Evolutionary conservation across 2,797 vertebrate genomes (phyloP), one percentile per base, ranked within the genome.

Genomic region (Hoplostethus atlanticus): DNA sequence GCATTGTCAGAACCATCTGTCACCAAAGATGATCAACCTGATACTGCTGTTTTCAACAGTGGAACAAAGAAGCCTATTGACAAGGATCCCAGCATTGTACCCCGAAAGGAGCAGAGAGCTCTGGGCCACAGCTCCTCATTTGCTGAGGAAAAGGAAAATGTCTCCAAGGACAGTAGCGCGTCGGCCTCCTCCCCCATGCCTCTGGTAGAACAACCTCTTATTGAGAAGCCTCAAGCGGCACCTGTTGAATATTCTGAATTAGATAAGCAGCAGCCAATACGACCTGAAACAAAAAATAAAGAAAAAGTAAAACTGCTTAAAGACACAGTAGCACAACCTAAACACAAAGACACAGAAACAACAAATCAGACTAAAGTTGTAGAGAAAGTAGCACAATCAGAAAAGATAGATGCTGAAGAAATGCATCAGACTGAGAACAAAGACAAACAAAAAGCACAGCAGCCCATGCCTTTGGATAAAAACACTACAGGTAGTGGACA

Each of bases 21-120:
- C 76, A 82, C 16, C 63, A 78, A 62, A 63, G 85, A 84, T 62
- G 86, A 64, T 16, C 30, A 89, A 87, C 80, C 71, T 5, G 87
- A 91, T 82, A 85, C 67, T 57, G 64, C 76, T 56, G 54, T 66
- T 58, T 3, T 34, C 44, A 67, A 53, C 67, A 40, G 51, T 11
- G 72, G 21, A 76, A 91, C 90, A 91, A 90, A 90, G 87, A 56
- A 17, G 8, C 52, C 82, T 44, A 56, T 86, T 89, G 82, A 86
- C 54, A 69, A 64, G 40, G 69, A 58, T 52, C 4, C 68, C 0
- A 46, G 56, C 68, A 64, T 81, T 86, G 78, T 75, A 86, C 30
- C 83, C 56, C 72, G 71, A 84, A 87, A 85, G 61, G 77, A 84
- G 71, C 76, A 80, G 68, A 71, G 46, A 52, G 38, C 66, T 34